Percentiles rank a stretch among this genome's conserved stretches.
These are phyloP conservation scores for Salvelinus alpinus DNA, from an alignment of 2,113 vertebrate species.

Conservation along the genomic window DNA sequence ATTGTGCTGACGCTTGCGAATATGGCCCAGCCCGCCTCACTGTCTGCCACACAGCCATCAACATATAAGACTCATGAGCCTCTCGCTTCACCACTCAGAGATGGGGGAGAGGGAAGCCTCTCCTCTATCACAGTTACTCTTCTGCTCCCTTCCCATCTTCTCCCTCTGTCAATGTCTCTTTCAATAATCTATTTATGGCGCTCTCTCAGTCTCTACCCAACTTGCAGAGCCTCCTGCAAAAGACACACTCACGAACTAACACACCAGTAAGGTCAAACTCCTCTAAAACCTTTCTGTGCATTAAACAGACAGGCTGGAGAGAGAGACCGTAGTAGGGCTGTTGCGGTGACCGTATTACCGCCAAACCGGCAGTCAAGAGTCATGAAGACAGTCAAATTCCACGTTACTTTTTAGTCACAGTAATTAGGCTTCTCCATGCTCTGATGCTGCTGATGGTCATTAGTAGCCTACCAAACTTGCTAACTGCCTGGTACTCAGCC, in stretches of 20 bases:
- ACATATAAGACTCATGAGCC: not conserved
- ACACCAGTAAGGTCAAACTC: not conserved
- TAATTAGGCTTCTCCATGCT: too few species aligned
- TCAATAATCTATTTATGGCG: not conserved
- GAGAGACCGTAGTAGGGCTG: not conserved
- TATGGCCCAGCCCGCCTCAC: not conserved
- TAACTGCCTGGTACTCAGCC: too few species aligned
- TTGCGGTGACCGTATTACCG: too few species aligned
- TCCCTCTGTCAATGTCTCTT: not conserved
- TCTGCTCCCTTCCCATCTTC: too few species aligned
- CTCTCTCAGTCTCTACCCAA: not conserved
- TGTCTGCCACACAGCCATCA: not conserved
- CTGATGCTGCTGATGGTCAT: too few species aligned
- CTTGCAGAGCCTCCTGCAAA: not conserved
- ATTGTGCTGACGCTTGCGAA: constrained; percentile 19
- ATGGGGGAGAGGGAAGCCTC: not conserved
- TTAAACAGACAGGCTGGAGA: not conserved
- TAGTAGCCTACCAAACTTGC: too few species aligned
- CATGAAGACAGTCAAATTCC: too few species aligned
- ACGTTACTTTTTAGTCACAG: too few species aligned
- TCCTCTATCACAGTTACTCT: not conserved
- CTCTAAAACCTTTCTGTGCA: not conserved
- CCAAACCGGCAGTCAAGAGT: too few species aligned
- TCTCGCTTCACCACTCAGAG: not conserved
- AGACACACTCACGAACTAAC: not conserved